These are phyloP conservation scores for Atherinomorus stipes DNA, from an alignment of 2,113 vertebrate genomes.

Conservation along the genomic window DNA sequence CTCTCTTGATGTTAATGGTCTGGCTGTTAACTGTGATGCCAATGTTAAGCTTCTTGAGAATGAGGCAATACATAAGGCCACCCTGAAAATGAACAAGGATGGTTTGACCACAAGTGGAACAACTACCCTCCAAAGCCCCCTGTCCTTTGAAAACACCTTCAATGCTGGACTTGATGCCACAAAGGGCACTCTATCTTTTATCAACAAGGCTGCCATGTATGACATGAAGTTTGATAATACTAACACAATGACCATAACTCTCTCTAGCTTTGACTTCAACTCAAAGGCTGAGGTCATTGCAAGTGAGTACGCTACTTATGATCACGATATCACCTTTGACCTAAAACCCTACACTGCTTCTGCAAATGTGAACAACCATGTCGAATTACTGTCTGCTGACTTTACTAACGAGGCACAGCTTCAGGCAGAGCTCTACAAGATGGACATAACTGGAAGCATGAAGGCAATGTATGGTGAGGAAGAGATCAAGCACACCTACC, in stretches of 20 bases:
- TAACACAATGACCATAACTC: conserved; percentile 84
- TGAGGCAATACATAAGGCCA: conserved; percentile 86
- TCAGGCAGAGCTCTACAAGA: conserved; percentile 83
- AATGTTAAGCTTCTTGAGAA: conserved; percentile 81
- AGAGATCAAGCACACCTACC: conserved; percentile 88
- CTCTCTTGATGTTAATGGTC: conserved; percentile 84
- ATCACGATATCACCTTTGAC: conserved; percentile 84
- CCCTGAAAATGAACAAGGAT: conserved; percentile 82
- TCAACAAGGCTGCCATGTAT: conserved; percentile 83
- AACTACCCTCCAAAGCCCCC: conserved; percentile 84
- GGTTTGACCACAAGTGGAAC: conserved; percentile 86
- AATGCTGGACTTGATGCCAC: conserved; percentile 82
- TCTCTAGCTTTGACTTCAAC: conserved; percentile 81
- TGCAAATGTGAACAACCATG: conserved; percentile 83
- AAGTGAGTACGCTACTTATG: conserved; percentile 83
- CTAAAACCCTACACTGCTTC: conserved; percentile 83
- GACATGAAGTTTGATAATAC: conserved; percentile 83
- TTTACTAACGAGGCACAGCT: conserved; percentile 85
- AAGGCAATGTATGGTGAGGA: conserved; percentile 83
- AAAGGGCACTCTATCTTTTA: conserved; percentile 81
- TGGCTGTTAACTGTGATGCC: conserved; percentile 79
- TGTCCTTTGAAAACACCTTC: conserved; percentile 88
- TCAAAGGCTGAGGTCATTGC: conserved; percentile 86
- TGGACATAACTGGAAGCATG: conserved; percentile 86
- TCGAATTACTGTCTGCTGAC: conserved; percentile 81